Conservation (phyloP, 2,888 invertebrate genomes). For the Trisateles emortualis region DNA sequence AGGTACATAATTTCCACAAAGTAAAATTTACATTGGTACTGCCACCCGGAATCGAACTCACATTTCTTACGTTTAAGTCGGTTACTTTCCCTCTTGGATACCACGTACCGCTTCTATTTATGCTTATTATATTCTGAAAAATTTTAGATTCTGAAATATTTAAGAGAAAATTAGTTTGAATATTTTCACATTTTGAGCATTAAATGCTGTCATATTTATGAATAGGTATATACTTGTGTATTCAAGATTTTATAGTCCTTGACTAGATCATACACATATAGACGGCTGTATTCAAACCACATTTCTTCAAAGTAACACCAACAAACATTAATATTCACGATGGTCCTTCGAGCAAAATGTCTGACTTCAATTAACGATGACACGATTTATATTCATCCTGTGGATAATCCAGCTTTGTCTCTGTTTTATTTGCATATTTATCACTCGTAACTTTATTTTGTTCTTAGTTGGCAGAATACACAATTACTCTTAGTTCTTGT, state of each 20-base stretch:
- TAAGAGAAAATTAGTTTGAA: no score
- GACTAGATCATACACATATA: not conserved
- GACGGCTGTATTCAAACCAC: conserved; percentile 27
- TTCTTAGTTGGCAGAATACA: conserved; percentile 50
- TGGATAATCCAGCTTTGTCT: conserved; percentile 61
- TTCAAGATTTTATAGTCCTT: not conserved
- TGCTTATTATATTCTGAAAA: no score
- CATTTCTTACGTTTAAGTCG: no score
- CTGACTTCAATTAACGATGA: conserved; percentile 68
- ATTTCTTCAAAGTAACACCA: conserved; percentile 34
- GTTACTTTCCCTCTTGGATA: no score
- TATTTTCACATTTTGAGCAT: no score
- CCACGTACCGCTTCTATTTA: no score
- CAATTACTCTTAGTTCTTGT: conserved; percentile 51
- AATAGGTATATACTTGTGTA: no score
- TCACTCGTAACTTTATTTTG: conserved; percentile 58
- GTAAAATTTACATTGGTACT: no score
- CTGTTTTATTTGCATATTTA: conserved; percentile 65
- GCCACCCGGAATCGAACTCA: no score
- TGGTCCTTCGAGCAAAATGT: conserved; percentile 55
- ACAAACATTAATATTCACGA: conserved; percentile 57
- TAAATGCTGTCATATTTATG: no score
- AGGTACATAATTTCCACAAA: no score
- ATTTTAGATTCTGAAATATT: no score
- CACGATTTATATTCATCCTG: conserved; percentile 71